Conservation (phyloP, 1,140 invertebrate genomes). For the Sycobia sp. region DNA sequence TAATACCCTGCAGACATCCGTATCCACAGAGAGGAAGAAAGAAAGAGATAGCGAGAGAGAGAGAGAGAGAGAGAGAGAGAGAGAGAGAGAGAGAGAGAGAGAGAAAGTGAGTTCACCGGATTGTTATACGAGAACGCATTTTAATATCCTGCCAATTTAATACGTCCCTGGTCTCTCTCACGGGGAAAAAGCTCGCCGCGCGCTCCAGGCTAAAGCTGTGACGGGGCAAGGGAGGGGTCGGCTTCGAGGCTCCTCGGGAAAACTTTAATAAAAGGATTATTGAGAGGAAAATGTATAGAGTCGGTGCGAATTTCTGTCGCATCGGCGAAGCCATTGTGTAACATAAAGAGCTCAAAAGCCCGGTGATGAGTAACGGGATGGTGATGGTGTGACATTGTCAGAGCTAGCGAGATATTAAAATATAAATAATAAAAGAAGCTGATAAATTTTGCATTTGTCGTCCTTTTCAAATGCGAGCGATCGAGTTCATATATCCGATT, state of each 20-base stretch:
- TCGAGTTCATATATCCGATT: neutral
- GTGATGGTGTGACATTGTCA: too few species aligned
- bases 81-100: too few species aligned
- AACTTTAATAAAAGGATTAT: slow-evolving; percentile 33
- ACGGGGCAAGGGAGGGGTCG: neutral
- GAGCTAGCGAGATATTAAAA: slow-evolving; percentile 5
- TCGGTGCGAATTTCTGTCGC: slow-evolving; percentile 1
- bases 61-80: too few species aligned
- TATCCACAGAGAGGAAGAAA: too few species aligned
- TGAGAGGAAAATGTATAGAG: slow-evolving; percentile 18
- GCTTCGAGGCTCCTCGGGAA: slow-evolving; percentile 1
- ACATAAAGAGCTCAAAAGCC: slow-evolving; percentile 14
- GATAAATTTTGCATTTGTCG: neutral
- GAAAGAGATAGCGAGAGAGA: too few species aligned
- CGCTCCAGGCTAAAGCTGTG: too few species aligned
- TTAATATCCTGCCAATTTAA: slow-evolving; percentile 46
- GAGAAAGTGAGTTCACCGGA: too few species aligned
- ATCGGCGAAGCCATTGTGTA: slow-evolving; percentile 12
- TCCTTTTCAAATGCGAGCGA: neutral
- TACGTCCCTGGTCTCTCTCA: neutral
- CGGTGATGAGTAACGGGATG: neutral
- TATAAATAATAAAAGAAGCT: neutral
- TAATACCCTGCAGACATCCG: too few species aligned
- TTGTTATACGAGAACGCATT: slow-evolving; percentile 32
- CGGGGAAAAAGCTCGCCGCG: too few species aligned